Evolutionary conservation across 1,140 invertebrate species (phyloP), one percentile per base, ranked within the genome.

Genomic region (Anastatus disparis): DNA sequence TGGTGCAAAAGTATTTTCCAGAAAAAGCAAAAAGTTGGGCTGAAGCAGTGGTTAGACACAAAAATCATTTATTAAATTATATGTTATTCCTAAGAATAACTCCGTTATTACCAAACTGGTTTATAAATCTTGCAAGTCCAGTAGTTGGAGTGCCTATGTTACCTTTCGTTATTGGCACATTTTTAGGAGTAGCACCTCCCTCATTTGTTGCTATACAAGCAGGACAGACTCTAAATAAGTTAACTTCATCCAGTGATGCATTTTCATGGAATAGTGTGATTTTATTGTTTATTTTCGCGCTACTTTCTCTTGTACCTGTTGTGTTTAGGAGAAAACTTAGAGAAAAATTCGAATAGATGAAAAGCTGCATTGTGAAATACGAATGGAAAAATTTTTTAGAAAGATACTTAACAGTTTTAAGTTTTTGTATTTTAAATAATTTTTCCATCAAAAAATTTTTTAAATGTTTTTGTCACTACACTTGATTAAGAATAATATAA

Each of bases 71-170:
- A 64, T 89, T 99, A 13, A 97, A 97, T 86, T 99, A 99, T 81
- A 97, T 99, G 74, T 90, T 99, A 78, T 99, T 99, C 85, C 88
- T 99, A 46, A 90, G 98, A 74, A 94, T 99, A 70, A 99, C 98
- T 15, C 98, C 98, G 58, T 93, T 99, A 76, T 86, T 99, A 65
- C 98, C 98, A 6, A 99, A 99, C 86, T 99, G 98, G 98, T 99
- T 99, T 85, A 99, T 99, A 75, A 99, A 99, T 87, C 90, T 99
- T 74, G 92, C 94, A 3, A 95, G 97, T 71, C 98, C 98, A 29
- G 93, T 99, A 15, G 94, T 99, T 71, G 96, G 96, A 78, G 97
- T 99, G 24, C 96, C 97, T 20, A 82, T 99, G 46, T 73, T 89
- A 59, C 95, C 96, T 46, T 99, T 99, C 86, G 95, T 95, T 69